Base-by-base conservation (phyloP, 1,140 invertebrate genomes). In the Anoplophora glabripennis region DNA sequence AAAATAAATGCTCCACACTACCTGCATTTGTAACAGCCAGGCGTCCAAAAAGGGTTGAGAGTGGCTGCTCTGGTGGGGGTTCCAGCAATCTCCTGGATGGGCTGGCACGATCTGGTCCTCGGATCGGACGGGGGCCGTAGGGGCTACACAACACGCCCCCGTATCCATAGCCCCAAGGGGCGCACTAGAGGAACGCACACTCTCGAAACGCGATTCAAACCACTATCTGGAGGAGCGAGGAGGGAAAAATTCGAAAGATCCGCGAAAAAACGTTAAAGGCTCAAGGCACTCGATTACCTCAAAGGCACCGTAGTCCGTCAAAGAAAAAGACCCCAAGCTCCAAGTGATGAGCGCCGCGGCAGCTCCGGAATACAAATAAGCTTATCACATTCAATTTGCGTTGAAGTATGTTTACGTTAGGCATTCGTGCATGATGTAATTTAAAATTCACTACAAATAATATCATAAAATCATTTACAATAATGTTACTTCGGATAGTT, bases 11-110 rank as follows among this genome's bases (percentile, higher is more conserved):
- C 11, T 3, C 14, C 11, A 40, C 46, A 58, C 40, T 48, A 72
- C 71, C 71, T 72, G 71, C 71, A 72, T 72, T 65, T 72, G 71
- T 54, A 72, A 66, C 40, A 72, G 65, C 71, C 71, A 72, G 37
- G 69, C 65, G 67, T 72, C 71, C 35, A 72, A 11, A 44, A 72
- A 71, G 11, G 69, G 67, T 52, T 71, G 67, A n/a, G 67, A 63
- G 47, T 67, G 59, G 46, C 40, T 64, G 44, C 0, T 46, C 37
- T 64, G 66, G 15, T 62, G 60, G 9, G 64, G 36, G 59, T 63
- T 70, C 71, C 71, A 72, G 48, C 57, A 71, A 45, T 72, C 71
- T 53, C 67, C 71, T 17, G 71, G 66, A 66, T 72, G 71, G 9
- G 71, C 71, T 7, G 71, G 71, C 17, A 72, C 69, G 47, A 72